Base-by-base conservation (phyloP, 2,113 vertebrate species). In the Dipodomys ordii region DNA sequence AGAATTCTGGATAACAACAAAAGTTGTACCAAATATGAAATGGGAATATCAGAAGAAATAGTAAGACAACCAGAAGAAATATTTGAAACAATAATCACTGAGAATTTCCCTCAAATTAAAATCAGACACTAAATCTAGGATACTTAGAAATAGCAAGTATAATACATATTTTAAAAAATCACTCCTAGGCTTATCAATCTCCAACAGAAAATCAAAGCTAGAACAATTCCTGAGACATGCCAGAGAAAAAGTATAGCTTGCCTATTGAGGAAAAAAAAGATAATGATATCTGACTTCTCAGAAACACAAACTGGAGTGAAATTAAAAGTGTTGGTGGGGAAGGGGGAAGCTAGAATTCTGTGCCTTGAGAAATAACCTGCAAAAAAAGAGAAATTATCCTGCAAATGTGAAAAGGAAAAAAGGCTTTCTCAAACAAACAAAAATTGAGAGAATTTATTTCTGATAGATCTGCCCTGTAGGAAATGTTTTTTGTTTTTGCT, bases 291-390 rank as follows among this genome's bases (percentile, higher is more conserved):
- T 62, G 64, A n/a, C 49, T 53, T 94, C 27, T 79, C n/a, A 35
- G 25, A 87, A 49, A 64, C 35, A 49, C 57, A 87, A 62, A 53
- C 39, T 77, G 25, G 62, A 78, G 71, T 39, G 35, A 71, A 87
- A 78, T 57, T 57, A 11, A 57, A 57, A 13, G 53, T 71, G 81
- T 86, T 81, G 20, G 69, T 57, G 78, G 71, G 35, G 2, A 8
- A 13, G 65, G 44, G 53, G 53, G 64, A n/a, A 77, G 28, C 30
- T 81, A 64, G n/a, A 83, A 87, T 65, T 87, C 11, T 87, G 53
- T 49, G 78, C 11, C 53, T 64, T 68, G 88, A 78, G 30, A 90
- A 91, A 82, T 87, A 87, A 39, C 22, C 39, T 88, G 77, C 78
- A 83, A n/a, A 71, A 39, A 39, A 39, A 39, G 3, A 39, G 39